Conservation (phyloP, 2,797 vertebrate species). For the Luscinia megarhynchos region DNA sequence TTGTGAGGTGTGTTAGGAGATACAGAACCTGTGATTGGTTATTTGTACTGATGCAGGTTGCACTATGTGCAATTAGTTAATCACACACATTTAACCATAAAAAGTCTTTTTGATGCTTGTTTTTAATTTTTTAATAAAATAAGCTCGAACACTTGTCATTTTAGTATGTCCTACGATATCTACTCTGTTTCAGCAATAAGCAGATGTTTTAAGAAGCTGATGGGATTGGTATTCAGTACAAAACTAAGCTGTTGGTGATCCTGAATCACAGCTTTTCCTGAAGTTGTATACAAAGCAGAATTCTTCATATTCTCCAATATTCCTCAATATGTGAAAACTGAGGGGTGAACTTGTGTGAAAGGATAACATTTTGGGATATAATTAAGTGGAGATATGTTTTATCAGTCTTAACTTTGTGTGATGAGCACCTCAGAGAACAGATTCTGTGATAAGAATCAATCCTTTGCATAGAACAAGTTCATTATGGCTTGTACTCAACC, state of each 20-base stretch:
- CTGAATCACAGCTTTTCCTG: not conserved
- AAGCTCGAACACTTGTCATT: not conserved
- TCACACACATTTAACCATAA: not conserved
- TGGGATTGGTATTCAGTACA: not conserved
- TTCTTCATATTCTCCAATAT: not conserved
- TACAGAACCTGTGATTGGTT: not conserved
- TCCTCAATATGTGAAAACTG: not conserved
- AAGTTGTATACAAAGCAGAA: not conserved
- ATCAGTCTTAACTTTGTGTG: not conserved
- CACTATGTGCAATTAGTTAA: not conserved
- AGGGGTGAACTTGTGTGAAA: not conserved
- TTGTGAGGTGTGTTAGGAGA: not conserved
- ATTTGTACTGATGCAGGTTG: not conserved
- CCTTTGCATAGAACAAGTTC: not conserved
- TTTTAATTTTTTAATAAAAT: not conserved
- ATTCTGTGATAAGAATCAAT: not conserved
- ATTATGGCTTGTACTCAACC: not conserved
- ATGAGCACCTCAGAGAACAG: not conserved
- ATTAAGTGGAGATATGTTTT: not conserved
- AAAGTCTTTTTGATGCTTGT: not conserved
- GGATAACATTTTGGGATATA: not conserved
- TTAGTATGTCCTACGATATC: not conserved
- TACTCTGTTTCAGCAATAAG: not conserved
- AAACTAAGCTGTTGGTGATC: not conserved
- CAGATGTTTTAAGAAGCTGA: not conserved